Evolutionary conservation across 2,888 invertebrate species (phyloP).

Genomic region (Lepidocyrtoides sp.): DNA sequence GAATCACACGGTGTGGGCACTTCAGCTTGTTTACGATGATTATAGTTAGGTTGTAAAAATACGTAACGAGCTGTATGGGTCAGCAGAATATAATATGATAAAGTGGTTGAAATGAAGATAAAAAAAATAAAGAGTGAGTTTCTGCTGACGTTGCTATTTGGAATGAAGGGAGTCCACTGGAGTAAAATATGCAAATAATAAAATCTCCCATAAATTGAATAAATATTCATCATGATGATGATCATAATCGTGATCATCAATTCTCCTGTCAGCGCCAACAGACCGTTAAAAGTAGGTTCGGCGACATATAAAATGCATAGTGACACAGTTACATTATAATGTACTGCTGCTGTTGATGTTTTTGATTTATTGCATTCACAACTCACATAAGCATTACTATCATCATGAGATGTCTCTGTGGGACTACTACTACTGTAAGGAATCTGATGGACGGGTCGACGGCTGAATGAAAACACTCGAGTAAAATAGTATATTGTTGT

Average conservation of each 20-base stretch:
- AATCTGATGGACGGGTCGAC: background rate
- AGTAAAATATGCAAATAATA: background rate
- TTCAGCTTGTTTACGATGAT: conserved; percentile 37
- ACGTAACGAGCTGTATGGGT: conserved; percentile 27
- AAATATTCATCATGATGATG: background rate
- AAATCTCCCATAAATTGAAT: background rate
- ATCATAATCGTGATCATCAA: background rate
- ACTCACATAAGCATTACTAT: too few species aligned
- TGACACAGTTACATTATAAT: background rate
- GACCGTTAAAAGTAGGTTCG: too few species aligned
- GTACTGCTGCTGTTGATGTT: background rate
- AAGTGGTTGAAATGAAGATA: background rate
- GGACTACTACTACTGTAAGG: background rate
- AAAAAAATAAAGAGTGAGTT: background rate
- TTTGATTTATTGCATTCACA: conserved; percentile 19
- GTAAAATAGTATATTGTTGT: background rate
- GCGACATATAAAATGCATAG: background rate
- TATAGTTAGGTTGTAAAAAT: conserved; percentile 30
- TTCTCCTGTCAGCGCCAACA: background rate
- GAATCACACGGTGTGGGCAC: background rate
- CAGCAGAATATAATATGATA: background rate
- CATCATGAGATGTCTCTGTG: background rate
- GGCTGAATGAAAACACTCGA: background rate
- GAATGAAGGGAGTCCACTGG: background rate
- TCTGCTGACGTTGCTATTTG: background rate